Evolutionary conservation across 2,888 invertebrate species (phyloP), one percentile per base, ranked within the genome.

Genomic region (Amphipoea oculea): DNA sequence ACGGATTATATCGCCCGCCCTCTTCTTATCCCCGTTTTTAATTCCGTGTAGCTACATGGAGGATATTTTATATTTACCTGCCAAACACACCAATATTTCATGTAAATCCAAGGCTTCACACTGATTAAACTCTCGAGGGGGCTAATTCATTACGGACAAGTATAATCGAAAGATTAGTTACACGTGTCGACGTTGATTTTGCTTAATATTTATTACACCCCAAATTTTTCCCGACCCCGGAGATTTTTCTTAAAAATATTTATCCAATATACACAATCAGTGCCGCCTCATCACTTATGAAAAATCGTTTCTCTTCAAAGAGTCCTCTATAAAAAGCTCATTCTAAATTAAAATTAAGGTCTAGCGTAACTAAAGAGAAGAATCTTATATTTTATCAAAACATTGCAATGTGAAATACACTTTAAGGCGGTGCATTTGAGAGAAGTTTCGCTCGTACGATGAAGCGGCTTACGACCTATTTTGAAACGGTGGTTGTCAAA

Each of bases 341-440:
- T 96, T 96, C 93, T 92, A 96, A 96, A 97, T 97, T 97, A 96
- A 97, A 96, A 97, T 96, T 96, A 96, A 96, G 96, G 96, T 96
- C 96, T 96, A 95, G 94, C 94, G 92, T 94, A 92, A 92, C 94
- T 91, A 92, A 94, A 92, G 93, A 92, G 93, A 92, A 94, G 85
- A 90, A 92, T 92, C 92, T 91, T 91, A 91, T 92, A 93, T 93
- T 93, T 94, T 90, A 89, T 87, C 80, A 66, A 12, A 65, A 12
- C 6, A 29, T n/a, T 66, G 45, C 83, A 87, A 72, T 78, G 75
- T 80, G 92, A 94, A 95, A 83, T 81, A 76, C 74, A 86, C 93
- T 92, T 85, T 95, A 90, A 48, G 2, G 3, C 80, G 12, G 63
- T 48, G 78, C 0, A 0, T 36, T 80, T 91, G 91, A 87, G 90